Percentiles rank a stretch among this genome's conserved stretches.
Conservation (phyloP, 53 echinoderm and acorn worm genomes). For the Apostichopus leukothele region DNA sequence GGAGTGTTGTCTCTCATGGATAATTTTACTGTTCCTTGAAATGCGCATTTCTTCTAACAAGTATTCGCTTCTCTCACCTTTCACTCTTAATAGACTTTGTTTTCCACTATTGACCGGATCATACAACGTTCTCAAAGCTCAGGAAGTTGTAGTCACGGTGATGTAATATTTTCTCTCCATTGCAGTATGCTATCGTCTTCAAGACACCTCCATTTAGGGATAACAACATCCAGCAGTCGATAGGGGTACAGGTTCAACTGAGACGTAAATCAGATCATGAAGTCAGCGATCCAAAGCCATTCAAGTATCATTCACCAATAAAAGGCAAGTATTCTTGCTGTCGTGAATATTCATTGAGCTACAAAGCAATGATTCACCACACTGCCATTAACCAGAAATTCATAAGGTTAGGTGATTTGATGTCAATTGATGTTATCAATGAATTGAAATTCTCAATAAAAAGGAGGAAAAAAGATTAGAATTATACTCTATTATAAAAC, state of each 20-base stretch:
- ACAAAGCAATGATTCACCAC: too few species aligned
- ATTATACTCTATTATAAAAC: too few species aligned
- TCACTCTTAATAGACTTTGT: too few species aligned
- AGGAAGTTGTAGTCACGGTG: background rate
- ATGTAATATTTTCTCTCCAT: background rate
- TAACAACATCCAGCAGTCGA: constrained; percentile 65
- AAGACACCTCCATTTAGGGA: constrained; percentile 85
- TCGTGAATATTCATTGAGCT: too few species aligned
- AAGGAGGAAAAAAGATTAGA: too few species aligned
- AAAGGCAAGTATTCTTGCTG: constrained; percentile 51
- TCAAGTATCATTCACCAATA: constrained; percentile 81
- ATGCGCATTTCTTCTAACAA: background rate
- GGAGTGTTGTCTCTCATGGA: too few species aligned
- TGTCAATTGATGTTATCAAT: too few species aligned
- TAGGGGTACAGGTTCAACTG: constrained; percentile 85
- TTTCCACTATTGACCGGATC: background rate
- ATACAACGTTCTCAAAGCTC: background rate
- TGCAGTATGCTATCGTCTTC: constrained; percentile 96
- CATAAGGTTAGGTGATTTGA: too few species aligned
- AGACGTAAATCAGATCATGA: constrained; percentile 74
- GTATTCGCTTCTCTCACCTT: background rate
- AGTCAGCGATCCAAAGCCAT: constrained; percentile 94
- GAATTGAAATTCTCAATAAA: too few species aligned
- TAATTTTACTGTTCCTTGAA: too few species aligned
- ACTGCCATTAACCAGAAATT: too few species aligned